Base-by-base conservation (phyloP, 2,797 vertebrate genomes). In the Myotis daubentonii region DNA sequence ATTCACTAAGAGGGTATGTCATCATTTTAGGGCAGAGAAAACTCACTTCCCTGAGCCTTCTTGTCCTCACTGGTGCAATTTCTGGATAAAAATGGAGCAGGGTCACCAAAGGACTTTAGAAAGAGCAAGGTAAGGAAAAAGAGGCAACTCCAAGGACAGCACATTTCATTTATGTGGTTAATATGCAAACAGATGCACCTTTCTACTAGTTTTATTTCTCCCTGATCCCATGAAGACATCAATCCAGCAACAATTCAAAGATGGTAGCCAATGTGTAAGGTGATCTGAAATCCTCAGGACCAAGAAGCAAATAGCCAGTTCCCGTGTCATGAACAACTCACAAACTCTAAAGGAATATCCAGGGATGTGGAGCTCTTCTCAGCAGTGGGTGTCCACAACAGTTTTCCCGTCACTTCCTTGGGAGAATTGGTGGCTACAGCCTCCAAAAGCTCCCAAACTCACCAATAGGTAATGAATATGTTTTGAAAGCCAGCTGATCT, bases 401-500 rank as follows among this genome's bases (percentile, higher is more conserved):
- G 57, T 12, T 91, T 94, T 89, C 68, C 33, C 28, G 38, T 16
- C n/a, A 87, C n/a, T 91, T 94, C 62, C 60, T 68, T 10, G 49
- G n/a, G 65, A 94, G 36, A 89, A 19, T 33, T 3, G 23, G 28
- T 72, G 41, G 9, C n/a, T 68, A 19, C 0, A 47, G 76, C 15
- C 25, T 87, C 38, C 49, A 36, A 86, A 85, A 49, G 2, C 53
- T 94, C 33, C 65, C 23, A 41, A 74, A 78, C 89, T 62, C 57
- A 79, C 65, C 88, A 86, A 5, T 0, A 36, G 49, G 25, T 15
- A 86, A 47, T 81, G 74, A 38, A 8, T 83, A 70, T 53, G 88
- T 71, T 87, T 75, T 87, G 85, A 94, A 94, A 92, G 53, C 62
- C 20, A 89, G 81, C 76, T 92, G 47, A 16, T 30, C 88, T 89